A percentile compares a stretch with the other conserved stretches of the same genome.
Evolutionary conservation across 2,797 vertebrate species (phyloP).

Genomic region (Phoeniculus purpureus): DNA sequence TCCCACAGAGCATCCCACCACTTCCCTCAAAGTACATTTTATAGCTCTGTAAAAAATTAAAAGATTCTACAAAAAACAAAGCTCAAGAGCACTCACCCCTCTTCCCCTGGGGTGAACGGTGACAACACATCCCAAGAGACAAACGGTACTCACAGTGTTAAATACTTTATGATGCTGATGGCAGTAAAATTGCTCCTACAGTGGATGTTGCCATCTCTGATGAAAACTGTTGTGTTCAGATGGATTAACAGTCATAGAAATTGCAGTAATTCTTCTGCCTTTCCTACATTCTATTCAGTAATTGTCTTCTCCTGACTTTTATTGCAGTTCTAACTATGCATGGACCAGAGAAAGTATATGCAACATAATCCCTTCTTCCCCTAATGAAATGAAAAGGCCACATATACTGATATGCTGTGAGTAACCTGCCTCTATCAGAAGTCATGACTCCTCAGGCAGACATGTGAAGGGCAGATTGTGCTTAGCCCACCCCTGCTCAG

Average conservation of each 20-base stretch:
- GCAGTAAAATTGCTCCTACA: background rate
- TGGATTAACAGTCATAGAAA: background rate
- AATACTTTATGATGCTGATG: background rate
- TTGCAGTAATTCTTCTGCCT: background rate
- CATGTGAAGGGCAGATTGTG: background rate
- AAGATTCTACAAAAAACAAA: background rate
- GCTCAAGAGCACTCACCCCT: background rate
- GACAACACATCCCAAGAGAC: background rate
- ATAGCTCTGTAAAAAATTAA: background rate
- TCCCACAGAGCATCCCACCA: background rate
- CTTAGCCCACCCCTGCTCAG: background rate
- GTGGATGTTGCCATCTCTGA: background rate
- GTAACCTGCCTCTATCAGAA: slow-evolving; percentile 7
- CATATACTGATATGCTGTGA: background rate
- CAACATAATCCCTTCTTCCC: background rate
- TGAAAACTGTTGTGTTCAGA: background rate
- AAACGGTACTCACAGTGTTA: background rate
- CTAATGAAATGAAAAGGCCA: background rate
- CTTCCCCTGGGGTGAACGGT: background rate
- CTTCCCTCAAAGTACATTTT: background rate
- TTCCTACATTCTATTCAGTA: background rate
- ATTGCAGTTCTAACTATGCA: background rate
- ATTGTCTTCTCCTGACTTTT: background rate
- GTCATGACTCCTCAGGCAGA: background rate
- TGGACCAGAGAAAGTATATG: background rate